Base-by-base conservation (phyloP, 2,888 invertebrate genomes). In the Caenorhabditis doughertyi region DNA sequence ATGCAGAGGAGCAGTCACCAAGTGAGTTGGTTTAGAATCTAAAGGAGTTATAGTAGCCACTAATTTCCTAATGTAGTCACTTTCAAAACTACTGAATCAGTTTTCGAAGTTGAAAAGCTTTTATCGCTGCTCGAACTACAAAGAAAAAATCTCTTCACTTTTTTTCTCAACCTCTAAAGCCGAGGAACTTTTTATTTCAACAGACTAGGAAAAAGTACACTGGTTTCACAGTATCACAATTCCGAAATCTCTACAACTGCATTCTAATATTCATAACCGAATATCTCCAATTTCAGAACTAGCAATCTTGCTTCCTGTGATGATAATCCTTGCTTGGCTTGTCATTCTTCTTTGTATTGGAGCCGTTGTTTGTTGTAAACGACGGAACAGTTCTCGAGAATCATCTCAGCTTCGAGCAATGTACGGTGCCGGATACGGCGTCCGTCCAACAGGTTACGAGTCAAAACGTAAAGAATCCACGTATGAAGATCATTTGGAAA, bases 401-500 rank as follows among this genome's bases (percentile, higher is more conserved):
- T 44, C 83, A 5, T 74, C 88, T 25, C 86, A 84, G 32, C 79
- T 91, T 39, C 83, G 88, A 8, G 87, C 88, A 32, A 89, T 89
- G 84, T 91, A 91, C 80, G 91, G 89, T 11, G 89, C 90, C 2
- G 74, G 85, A 23, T 91, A 90, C 70, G 90, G 89, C 11, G 87
- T 91, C 44, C 84, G 91, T 4, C 91, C 91, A 27, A 84, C 88
- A n/a, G 86, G 81, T 9, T 87, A 85, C 39, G 86, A 83, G n/a
- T 80, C 82, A n/a, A 84, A 86, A 25, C 65, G 85, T 18, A 71
- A 84, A 42, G 87, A 89, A 55, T 84, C 84, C 5, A 85, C 88
- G 64, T 92, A 90, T 76, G 92, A 92, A 70, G 92, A 92, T 58
- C 91, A 92, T 74, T 79, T 92, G 49, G 91, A 92, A 53, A 87